Evolutionary conservation across 2,888 invertebrate genomes (phyloP).

Genomic region (Athripsodes cinereus): DNA sequence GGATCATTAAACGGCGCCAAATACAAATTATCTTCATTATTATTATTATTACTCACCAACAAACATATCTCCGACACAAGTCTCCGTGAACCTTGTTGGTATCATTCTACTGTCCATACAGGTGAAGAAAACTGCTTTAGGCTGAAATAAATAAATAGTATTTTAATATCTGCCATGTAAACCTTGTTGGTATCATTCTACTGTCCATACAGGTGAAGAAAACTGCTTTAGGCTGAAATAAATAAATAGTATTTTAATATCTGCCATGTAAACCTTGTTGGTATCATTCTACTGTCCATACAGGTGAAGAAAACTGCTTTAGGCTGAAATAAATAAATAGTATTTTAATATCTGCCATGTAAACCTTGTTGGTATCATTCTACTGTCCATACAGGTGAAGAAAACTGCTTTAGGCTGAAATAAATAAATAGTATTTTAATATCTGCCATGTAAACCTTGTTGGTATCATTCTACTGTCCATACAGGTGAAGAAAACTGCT

Average conservation of each 20-base stretch:
- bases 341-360: neutral
- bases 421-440: neutral
- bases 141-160: conserved; percentile 55
- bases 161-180: conserved; percentile 26
- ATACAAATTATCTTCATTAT: too few species aligned
- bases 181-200: conserved; percentile 90
- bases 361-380: too few species aligned
- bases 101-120: conserved; percentile 99
- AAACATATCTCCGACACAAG: conserved; percentile 96
- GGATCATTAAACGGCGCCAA: too few species aligned
- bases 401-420: too few species aligned
- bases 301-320: too few species aligned
- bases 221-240: conserved; percentile 86
- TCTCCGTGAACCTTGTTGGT: conserved; percentile 91
- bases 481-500: too few species aligned
- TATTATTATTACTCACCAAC: conserved; percentile 61
- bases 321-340: too few species aligned
- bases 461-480: too few species aligned
- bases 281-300: too few species aligned
- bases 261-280: conserved; percentile 21
- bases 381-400: too few species aligned
- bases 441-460: conserved; percentile 1
- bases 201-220: conserved; percentile 99
- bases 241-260: conserved; percentile 28
- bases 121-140: conserved; percentile 94